phyloP scores from a whole-genome alignment of 2,113 vertebrate genomes.

The Gymnarchus niloticus region DNA sequence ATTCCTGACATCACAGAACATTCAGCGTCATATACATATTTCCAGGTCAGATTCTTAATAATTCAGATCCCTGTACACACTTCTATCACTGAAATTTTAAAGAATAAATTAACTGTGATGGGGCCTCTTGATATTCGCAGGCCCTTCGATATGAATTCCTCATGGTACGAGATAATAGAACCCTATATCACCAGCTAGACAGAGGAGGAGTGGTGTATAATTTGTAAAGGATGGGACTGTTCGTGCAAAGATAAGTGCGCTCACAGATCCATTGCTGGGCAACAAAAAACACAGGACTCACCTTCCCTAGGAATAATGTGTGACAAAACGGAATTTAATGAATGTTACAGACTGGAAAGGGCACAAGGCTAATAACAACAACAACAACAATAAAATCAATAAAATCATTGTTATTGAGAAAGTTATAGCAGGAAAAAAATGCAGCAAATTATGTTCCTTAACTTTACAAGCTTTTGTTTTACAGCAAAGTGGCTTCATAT shows the following conservation, averaged over 20 bases:
- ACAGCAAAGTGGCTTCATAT: background rate
- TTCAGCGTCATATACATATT: background rate
- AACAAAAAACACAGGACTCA: background rate
- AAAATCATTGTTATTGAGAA: background rate
- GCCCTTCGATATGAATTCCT: background rate
- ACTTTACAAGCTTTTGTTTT: background rate
- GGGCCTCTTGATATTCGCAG: background rate
- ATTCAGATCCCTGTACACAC: background rate
- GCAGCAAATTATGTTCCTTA: background rate
- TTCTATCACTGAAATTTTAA: conserved; percentile 13
- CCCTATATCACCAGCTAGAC: background rate
- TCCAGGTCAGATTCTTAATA: background rate
- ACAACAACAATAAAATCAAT: no score
- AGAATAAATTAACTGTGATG: conserved; percentile 15
- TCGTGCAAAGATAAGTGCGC: conserved; percentile 6
- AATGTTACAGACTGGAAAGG: background rate
- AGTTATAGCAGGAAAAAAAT: background rate
- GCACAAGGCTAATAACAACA: background rate
- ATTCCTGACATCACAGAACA: background rate
- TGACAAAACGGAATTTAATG: background rate
- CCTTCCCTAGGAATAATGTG: background rate
- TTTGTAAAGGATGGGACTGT: background rate
- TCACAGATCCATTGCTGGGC: background rate
- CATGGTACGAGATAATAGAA: background rate
- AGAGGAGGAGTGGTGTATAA: background rate